phyloP scores from a whole-genome alignment of 2,797 vertebrate species.

The Cynodonichthys magdalenae region DNA sequence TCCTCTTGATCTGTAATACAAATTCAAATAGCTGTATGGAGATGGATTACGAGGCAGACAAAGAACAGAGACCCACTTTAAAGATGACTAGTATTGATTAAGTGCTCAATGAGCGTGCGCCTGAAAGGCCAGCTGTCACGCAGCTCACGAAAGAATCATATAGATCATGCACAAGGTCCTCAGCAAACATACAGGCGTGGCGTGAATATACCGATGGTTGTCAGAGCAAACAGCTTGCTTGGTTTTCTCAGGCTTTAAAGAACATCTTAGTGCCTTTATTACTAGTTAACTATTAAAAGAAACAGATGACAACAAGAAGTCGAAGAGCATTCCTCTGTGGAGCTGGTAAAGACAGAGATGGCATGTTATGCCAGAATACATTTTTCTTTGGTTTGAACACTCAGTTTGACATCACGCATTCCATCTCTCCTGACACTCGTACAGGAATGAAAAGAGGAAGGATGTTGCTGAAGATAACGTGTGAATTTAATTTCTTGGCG shows the following conservation, averaged over 20 bases:
- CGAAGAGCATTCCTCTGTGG: conserved; percentile 21
- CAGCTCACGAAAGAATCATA: conserved; percentile 80
- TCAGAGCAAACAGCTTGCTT: conserved; percentile 35
- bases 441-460: conserved; percentile 37
- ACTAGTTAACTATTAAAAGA: conserved; percentile 33
- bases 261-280: conserved; percentile 24
- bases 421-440: conserved; percentile 34
- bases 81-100: conserved; percentile 83
- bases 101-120: conserved; percentile 71
- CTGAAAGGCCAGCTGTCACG: conserved; percentile 69
- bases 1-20: conserved; percentile 70
- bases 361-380: conserved; percentile 43
- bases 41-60: conserved; percentile 69
- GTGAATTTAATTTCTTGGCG: conserved; percentile 65
- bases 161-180: conserved; percentile 53
- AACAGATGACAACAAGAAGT: conserved; percentile 19
- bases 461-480: conserved; percentile 65
- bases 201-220: conserved; percentile 30
- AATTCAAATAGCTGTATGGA: conserved; percentile 74
- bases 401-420: conserved; percentile 42
- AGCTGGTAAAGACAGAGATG: conserved; percentile 39
- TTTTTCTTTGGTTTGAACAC: conserved; percentile 48
- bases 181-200: conserved; percentile 57
- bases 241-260: conserved; percentile 34
- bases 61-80: conserved; percentile 63